Conservation (phyloP, 2,888 invertebrate species). For the Mimas tiliae region DNA sequence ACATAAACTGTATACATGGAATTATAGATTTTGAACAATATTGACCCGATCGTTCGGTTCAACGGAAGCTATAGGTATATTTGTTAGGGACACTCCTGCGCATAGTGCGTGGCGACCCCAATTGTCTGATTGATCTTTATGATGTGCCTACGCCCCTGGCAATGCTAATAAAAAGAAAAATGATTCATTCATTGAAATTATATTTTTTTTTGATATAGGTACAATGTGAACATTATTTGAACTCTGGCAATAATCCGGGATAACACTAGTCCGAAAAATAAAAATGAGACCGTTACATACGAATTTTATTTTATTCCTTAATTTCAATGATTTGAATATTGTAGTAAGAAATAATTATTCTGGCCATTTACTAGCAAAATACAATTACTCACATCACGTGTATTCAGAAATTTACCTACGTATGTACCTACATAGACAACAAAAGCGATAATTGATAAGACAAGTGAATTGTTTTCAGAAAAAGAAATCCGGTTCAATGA, state of each 20-base stretch:
- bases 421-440: slow-evolving; percentile 1
- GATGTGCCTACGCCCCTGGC: slow-evolving; percentile 68
- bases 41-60: slow-evolving; percentile 5
- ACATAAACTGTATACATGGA: neutral
- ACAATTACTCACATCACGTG: neutral
- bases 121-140: slow-evolving; percentile 83
- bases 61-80: slow-evolving; percentile 36
- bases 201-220: neutral
- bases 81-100: slow-evolving; percentile 78
- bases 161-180: slow-evolving; percentile 28
- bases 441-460: slow-evolving; percentile 22
- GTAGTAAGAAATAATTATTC: no score
- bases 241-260: no score
- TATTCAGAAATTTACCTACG: neutral
- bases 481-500: neutral
- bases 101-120: slow-evolving; percentile 76
- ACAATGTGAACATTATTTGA: neutral
- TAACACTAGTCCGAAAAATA: no score
- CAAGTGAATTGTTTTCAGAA: slow-evolving; percentile 1
- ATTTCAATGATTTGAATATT: no score
- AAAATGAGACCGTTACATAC: no score
- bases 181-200: neutral
- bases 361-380: neutral
- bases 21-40: neutral
- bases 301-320: neutral